Evolutionary conservation across 2,113 vertebrate genomes (phyloP), one percentile per base, ranked within the genome.

Genomic region (Hypanus sabinus): DNA sequence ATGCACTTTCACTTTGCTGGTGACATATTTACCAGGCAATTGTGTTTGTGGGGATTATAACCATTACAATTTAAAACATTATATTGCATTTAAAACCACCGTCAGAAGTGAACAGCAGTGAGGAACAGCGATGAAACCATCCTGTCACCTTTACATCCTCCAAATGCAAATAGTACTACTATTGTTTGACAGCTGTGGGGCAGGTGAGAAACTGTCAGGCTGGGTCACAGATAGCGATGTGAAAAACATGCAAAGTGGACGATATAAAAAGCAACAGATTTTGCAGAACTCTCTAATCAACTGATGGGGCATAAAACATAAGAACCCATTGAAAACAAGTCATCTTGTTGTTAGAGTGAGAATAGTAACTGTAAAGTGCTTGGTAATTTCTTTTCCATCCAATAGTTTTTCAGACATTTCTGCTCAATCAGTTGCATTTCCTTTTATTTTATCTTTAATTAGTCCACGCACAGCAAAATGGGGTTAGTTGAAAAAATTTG

Each of bases 341-440:
- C 36, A 55, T 27, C 60, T 1, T 93, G 68, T 30, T 73, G 38
- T 38, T 20, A 92, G 90, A 92, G 90, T 71, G 36, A 38, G 36
- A 18, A 70, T 16, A 68, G 14, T 27, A n/a, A 90, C 16, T 33
- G 46, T 3, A 16, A 6, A 71, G 33, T 6, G 16, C 22, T 24
- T 36, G 33, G 71, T 27, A 12, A 73, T 8, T 36, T 38, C 18
- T 46, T 55, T 73, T 93, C 70, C 0, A 55, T 27, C 71, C 68
- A 75, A 93, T 22, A 38, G 38, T 93, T 38, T 71, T 93, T 93
- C 68, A 73, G 22, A 8, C 91, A 93, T 46, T 11, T 27, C 36
- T 70, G 90, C 46, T 71, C 68, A 93, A 27, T 55, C 88, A 92
- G 33, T 36, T 73, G 91, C 68, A 93, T 73, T 93, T 93, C 73